Base-by-base conservation (phyloP, 1,140 invertebrate genomes). In the Aporrectodea caliginosa region DNA sequence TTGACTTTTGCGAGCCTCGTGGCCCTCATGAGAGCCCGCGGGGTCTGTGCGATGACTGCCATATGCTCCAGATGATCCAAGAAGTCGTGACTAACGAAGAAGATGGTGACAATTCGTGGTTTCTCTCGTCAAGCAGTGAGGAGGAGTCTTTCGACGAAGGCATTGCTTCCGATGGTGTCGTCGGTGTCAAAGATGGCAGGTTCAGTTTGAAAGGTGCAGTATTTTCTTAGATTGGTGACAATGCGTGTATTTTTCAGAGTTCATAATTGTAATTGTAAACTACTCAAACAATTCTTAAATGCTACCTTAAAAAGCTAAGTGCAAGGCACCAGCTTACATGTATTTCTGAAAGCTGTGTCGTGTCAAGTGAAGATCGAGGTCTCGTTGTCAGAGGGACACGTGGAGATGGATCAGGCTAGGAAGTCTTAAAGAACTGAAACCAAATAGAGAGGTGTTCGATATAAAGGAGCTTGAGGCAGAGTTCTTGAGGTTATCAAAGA, bases 1-100 rank as follows among this genome's bases (percentile, higher is more conserved):
- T 83, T n/a, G 83, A 86, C 43, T 69, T 77, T 22, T 73, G 73
- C 30, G 87, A 86, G 79, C 82, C 82, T 14, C 73, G 82, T 16
- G 82, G 82, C 1, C 82, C 82, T 29, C 73, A 81, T 71, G 71
- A n/a, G 16, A 77, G 43, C 30, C 81, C 81, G 2, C 69, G 77
- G n/a, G 32, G 16, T 1, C 33, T 58, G 27, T 76, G 75, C 27
- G 33, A 76, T 6, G 2, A 29, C 22, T 76, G 75, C 27, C 32
- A 1, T 73, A 22, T 22, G 6, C 43, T 58, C 6, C 43, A 58
- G 43, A 12, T 58, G 43, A 58, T 58, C 43, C 6, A 22, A 58
- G 43, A 58, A 58, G 43, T 58, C 6, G 43, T 58, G 43, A 58
- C 6, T 22, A 58, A 58, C 43, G 43, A 58, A 12, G 43, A 58